phyloP scores from a whole-genome alignment of 2,797 vertebrate species.

The Enteromius afrohamiltoni region DNA sequence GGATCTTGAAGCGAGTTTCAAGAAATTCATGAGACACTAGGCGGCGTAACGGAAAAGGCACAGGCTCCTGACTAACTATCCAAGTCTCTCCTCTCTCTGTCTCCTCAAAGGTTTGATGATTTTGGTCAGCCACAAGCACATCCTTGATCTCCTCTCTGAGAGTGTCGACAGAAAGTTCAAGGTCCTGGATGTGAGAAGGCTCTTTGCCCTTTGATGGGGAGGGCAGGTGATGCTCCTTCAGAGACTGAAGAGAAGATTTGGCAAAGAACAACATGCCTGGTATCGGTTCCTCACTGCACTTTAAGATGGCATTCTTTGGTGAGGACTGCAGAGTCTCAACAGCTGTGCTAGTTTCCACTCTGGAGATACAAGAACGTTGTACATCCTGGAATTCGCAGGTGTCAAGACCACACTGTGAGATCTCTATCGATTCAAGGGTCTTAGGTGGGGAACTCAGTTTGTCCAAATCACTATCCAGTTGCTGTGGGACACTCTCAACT shows the following conservation, averaged over 20 bases:
- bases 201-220: conserved; percentile 29
- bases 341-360: conserved; percentile 24
- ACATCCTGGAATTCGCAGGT: background rate
- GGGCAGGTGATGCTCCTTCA: conserved; percentile 19
- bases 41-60: conserved; percentile 76
- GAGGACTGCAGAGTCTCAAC: conserved; percentile 24
- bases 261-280: conserved; percentile 89
- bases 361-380: conserved; percentile 18
- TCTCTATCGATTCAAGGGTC: conserved; percentile 13
- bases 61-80: conserved; percentile 59
- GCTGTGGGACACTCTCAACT: conserved; percentile 11
- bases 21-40: conserved; percentile 88
- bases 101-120: conserved; percentile 20
- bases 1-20: conserved; percentile 88
- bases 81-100: background rate
- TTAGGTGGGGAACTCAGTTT: conserved; percentile 19
- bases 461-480: conserved; percentile 22
- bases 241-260: conserved; percentile 43
- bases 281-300: conserved; percentile 76
- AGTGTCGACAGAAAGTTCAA: conserved; percentile 24
- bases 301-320: conserved; percentile 28
- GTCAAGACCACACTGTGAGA: conserved; percentile 24
- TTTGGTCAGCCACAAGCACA: background rate
- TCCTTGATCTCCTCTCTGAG: conserved; percentile 16
- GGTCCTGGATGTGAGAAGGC: conserved; percentile 18